Percentiles rank a stretch among this genome's conserved stretches.
Evolutionary conservation across 2,113 vertebrate species (phyloP).

Genomic region (Nyctereutes procyonoides): DNA sequence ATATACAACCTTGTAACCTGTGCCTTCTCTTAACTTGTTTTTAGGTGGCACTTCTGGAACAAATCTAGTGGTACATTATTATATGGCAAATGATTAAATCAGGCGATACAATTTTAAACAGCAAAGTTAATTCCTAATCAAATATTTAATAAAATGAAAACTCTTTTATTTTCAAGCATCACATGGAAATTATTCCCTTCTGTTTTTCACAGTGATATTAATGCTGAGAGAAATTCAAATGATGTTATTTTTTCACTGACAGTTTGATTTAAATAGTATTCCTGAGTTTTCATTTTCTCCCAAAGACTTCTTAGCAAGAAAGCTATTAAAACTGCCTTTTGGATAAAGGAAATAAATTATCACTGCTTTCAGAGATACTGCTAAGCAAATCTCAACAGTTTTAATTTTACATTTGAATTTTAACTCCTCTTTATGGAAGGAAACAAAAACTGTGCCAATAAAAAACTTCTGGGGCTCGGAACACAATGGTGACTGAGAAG

Average conservation of each 20-base stretch:
- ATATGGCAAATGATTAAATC: constrained; percentile 23
- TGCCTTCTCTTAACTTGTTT: background rate
- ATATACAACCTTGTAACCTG: background rate
- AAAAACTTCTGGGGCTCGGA: background rate
- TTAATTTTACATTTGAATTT: constrained; percentile 33
- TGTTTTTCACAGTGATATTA: constrained; percentile 27
- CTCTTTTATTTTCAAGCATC: background rate
- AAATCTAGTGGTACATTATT: background rate
- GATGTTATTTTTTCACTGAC: background rate
- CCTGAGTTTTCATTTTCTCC: background rate
- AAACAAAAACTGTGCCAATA: constrained; percentile 20
- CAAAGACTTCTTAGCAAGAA: constrained; percentile 20
- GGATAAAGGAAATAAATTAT: background rate
- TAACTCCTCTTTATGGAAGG: constrained; percentile 35
- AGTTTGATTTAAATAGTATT: constrained; percentile 40
- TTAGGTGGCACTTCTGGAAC: background rate
- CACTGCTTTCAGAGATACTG: background rate
- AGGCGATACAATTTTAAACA: constrained; percentile 42
- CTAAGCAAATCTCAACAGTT: background rate
- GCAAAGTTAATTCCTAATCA: constrained; percentile 46
- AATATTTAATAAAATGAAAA: constrained; percentile 29
- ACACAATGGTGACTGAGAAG: background rate
- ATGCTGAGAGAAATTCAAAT: background rate
- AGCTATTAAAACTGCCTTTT: constrained; percentile 24
- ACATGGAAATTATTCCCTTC: background rate